A percentile compares a stretch with the other conserved stretches of the same genome.
phyloP scores from a whole-genome alignment of 2,113 vertebrate species.

The Zapus hudsonius region DNA sequence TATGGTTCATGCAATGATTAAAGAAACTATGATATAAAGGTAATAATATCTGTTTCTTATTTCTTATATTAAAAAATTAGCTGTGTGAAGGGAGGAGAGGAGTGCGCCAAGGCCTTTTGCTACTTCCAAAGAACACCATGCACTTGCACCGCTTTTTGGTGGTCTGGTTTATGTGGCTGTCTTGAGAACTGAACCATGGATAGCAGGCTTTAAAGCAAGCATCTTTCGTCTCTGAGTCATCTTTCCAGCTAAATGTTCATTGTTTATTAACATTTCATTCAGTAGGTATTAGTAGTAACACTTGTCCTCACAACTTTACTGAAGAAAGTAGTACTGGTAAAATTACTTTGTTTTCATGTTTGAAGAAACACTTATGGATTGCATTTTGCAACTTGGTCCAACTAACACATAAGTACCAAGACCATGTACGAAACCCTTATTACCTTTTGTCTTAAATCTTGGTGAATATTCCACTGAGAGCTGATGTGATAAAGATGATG shows the following conservation, averaged over 20 bases:
- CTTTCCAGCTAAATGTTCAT: too few species aligned
- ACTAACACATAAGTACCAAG: background rate
- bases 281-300: background rate
- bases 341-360: conserved; percentile 19
- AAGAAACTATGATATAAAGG: too few species aligned
- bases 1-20: background rate
- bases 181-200: too few species aligned
- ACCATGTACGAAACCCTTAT: background rate
- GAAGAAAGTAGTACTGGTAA: background rate
- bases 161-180: too few species aligned
- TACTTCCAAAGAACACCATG: too few species aligned
- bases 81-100: too few species aligned
- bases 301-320: background rate
- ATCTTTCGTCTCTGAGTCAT: too few species aligned
- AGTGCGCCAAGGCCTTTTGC: too few species aligned
- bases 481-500: background rate
- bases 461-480: background rate
- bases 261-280: background rate
- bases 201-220: too few species aligned
- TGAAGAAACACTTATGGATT: background rate
- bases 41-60: background rate
- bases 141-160: too few species aligned
- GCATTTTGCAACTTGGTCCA: background rate
- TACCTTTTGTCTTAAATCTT: background rate
- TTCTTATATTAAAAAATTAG: too few species aligned